Base-by-base conservation (phyloP, 2,888 invertebrate species). In the Sipha maydis region DNA sequence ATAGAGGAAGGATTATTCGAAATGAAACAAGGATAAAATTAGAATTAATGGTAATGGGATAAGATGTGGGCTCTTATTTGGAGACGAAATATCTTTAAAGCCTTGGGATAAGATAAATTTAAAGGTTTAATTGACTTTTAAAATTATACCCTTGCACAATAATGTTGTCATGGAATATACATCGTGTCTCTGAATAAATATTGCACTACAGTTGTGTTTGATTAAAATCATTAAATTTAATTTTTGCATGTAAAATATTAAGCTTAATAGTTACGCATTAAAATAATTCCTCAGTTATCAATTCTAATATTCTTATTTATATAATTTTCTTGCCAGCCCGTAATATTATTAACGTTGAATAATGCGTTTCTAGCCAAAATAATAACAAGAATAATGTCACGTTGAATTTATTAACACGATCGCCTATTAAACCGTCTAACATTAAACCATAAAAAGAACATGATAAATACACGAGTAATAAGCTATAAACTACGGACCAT, bases 111-210 rank as follows among this genome's bases (percentile, higher is more conserved):
- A 41, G 38, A 80, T 80, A 80, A 80, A 67, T 80, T 80, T 19
- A 17, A 80, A 19, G 67, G 41, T 80, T 67, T 80, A 80, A 80
- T 80, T 80, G 80, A 80, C 67, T 69, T 80, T 80, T 41, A 69
- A 80, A 80, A 28, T n/a, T 80, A 34, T 31, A 48, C 19, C n/a
- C 38, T n/a, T 38, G 41, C 67, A 3, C 80, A 38, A 41, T 38
- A 28, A 67, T 69, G 21, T 80, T 41, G 67, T 17, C n/a, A 3
- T 17, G 9, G 3, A 28, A 38, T 69, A 28, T 38, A 67, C 9
- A 80, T 8, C 80, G 80, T 80, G 61, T 25, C 17, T 67, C 0
- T 17, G 67, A 80, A 69, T 80, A 80, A 41, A 41, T 80, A 69
- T 67, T 67, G 14, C 7, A 1, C 11, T 8, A 28, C 21, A 79